These are phyloP conservation scores for Gandaritis pyraliata DNA, from an alignment of 2,888 invertebrate species.

Conservation along the genomic window DNA sequence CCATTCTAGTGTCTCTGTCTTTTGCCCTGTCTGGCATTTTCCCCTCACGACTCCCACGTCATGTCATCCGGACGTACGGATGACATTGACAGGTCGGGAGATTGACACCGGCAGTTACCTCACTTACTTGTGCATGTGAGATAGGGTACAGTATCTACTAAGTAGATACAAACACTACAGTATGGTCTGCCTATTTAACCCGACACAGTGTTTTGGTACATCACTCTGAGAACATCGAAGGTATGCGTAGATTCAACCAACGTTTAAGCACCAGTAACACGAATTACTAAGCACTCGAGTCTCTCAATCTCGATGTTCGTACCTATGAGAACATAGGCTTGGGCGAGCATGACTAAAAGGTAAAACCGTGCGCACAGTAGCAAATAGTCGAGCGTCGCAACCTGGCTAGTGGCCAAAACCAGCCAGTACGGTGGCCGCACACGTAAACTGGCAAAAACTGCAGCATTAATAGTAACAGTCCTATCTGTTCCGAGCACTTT, in stretches of 20 bases:
- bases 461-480: slow-evolving; percentile 46
- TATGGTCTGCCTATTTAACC: no score
- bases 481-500: slow-evolving; percentile 45
- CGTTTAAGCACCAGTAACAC: neutral
- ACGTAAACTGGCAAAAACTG: slow-evolving; percentile 57
- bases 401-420: slow-evolving; percentile 60
- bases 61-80: no score
- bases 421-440: slow-evolving; percentile 55
- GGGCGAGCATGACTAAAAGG: slow-evolving; percentile 44
- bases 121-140: no score
- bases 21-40: no score
- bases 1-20: no score
- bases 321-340: slow-evolving; percentile 40
- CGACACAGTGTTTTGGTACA: no score
- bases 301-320: slow-evolving; percentile 36
- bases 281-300: neutral
- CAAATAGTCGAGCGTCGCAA: slow-evolving; percentile 49
- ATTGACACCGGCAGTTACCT: no score
- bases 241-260: neutral
- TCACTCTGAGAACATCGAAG: no score
- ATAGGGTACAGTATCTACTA: no score
- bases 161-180: no score
- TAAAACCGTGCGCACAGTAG: slow-evolving; percentile 51
- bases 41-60: no score
- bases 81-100: no score